Evolutionary conservation across 2,113 vertebrate genomes (phyloP).

Genomic region (Gracilinanus agilis): DNA sequence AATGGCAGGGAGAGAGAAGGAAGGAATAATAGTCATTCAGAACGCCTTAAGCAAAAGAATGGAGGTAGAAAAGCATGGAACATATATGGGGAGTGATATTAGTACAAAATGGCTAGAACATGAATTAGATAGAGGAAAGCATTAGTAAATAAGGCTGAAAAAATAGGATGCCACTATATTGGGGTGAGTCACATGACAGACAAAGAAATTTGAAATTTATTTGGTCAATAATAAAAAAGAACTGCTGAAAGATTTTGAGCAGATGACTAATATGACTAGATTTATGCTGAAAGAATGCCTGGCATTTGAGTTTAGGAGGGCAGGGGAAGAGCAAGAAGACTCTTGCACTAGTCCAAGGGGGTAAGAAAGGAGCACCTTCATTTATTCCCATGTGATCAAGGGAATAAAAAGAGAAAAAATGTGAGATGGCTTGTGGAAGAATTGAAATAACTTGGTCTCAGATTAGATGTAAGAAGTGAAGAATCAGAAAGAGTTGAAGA

Average conservation of each 20-base stretch:
- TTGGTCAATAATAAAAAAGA: not conserved
- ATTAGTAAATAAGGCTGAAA: not conserved
- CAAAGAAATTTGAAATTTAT: not conserved
- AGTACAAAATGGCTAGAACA: not conserved
- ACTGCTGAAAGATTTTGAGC: not conserved
- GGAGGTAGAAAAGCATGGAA: not conserved
- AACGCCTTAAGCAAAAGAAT: not conserved
- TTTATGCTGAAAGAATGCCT: not conserved
- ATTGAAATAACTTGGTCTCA: not conserved
- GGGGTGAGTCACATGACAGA: not conserved
- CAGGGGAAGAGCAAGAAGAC: not conserved
- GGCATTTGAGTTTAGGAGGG: not conserved
- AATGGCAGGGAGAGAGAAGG: not conserved
- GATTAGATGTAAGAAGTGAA: not conserved
- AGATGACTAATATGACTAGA: not conserved
- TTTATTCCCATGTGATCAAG: not conserved
- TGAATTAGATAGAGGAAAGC: not conserved
- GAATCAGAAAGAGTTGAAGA: not conserved
- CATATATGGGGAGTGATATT: not conserved
- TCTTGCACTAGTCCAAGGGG: not conserved
- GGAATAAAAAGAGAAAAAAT: not conserved
- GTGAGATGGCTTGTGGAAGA: not conserved
- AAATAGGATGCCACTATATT: not conserved
- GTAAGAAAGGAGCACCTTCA: not conserved
- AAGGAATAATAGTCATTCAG: not conserved